Percentiles rank a stretch among this genome's conserved stretches.
These are phyloP conservation scores for Glossosoma conforme DNA, from an alignment of 1,140 invertebrate genomes.

Conservation along the genomic window DNA sequence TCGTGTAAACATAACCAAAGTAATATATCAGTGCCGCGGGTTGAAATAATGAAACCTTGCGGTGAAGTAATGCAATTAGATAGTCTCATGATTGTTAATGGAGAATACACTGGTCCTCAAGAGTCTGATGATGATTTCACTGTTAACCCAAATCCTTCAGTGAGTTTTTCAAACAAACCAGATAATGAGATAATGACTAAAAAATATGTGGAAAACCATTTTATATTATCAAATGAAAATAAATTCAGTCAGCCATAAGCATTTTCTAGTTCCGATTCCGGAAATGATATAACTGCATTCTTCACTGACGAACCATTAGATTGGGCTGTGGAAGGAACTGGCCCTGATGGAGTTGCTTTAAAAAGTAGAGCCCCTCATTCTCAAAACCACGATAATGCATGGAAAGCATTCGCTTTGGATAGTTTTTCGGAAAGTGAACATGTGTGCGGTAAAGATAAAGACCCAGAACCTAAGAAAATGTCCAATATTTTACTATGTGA, in stretches of 20 bases:
- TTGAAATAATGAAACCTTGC: slow-evolving; percentile 62
- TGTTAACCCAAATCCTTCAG: too few species aligned
- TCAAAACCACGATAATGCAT: slow-evolving; percentile 1
- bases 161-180: too few species aligned
- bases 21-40: slow-evolving; percentile 50
- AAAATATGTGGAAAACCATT: too few species aligned
- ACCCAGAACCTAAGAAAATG: slow-evolving; percentile 2
- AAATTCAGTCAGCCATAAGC: not conserved
- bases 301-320: slow-evolving; percentile 66
- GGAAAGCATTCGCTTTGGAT: slow-evolving; percentile 12
- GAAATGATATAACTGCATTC: slow-evolving; percentile 50
- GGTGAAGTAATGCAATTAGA: slow-evolving; percentile 60
- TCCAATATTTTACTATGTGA: slow-evolving; percentile 17
- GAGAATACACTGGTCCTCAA: slow-evolving; percentile 41
- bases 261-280: slow-evolving; percentile 33
- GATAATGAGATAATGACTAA: not conserved
- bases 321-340: slow-evolving; percentile 60
- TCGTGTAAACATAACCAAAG: slow-evolving; percentile 35
- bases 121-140: slow-evolving; percentile 34
- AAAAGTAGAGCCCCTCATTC: slow-evolving; percentile 1
- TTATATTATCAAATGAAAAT: slow-evolving; percentile 1
- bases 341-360: slow-evolving; percentile 47
- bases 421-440: slow-evolving; percentile 35
- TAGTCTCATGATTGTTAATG: slow-evolving; percentile 50
- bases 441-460: slow-evolving; percentile 39